Evolutionary conservation across 2,797 vertebrate genomes (phyloP).

Genomic region (Anguilla anguilla): DNA sequence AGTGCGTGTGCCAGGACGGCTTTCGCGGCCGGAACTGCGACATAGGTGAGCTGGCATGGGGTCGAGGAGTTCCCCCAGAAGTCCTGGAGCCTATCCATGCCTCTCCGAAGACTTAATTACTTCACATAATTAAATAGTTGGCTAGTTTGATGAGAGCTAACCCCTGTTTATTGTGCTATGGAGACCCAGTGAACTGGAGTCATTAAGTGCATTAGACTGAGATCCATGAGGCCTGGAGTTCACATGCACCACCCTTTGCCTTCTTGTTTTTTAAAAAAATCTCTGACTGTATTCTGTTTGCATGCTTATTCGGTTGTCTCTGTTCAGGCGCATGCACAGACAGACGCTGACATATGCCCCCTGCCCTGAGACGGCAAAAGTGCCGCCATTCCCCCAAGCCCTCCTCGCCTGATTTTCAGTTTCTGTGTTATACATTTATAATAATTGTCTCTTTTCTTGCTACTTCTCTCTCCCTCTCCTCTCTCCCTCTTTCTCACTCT

Average conservation of each 20-base stretch:
- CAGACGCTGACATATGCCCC: too few relatives aligned
- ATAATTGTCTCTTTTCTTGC: constrained; percentile 16
- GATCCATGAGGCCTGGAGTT: not conserved
- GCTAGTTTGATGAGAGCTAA: not conserved
- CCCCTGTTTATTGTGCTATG: not conserved
- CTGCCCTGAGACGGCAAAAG: too few relatives aligned
- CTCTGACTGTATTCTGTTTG: not conserved
- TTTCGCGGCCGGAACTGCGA: constrained; percentile 77
- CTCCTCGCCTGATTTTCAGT: too few relatives aligned
- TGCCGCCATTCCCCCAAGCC: too few relatives aligned
- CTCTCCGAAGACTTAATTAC: not conserved
- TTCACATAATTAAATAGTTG: not conserved
- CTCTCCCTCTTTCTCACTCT: not conserved
- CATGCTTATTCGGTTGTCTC: not conserved
- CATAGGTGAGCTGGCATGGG: constrained; percentile 67
- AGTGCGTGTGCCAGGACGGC: constrained; percentile 78
- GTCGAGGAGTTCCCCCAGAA: not conserved
- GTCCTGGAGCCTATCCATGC: not conserved
- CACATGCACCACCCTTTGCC: not conserved
- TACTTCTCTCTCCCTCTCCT: not conserved
- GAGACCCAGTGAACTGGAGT: not conserved
- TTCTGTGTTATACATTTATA: not conserved
- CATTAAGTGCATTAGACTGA: not conserved
- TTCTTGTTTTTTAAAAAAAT: not conserved
- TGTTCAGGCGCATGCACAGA: too few relatives aligned